Conservation (phyloP, 1,140 invertebrate species). For the Cecropterus lyciades region DNA sequence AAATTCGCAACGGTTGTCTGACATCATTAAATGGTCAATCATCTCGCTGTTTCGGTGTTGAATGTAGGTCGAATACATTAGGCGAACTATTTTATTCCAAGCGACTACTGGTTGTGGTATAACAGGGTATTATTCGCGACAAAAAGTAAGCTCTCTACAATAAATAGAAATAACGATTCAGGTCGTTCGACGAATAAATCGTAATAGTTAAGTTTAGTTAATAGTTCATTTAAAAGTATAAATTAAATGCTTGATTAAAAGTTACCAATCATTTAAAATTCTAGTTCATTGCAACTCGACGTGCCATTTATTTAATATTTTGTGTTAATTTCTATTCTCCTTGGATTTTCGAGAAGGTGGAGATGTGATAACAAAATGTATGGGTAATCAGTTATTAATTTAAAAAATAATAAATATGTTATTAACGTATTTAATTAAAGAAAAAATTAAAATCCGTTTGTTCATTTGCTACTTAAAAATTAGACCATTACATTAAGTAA, state of each 20-base stretch:
- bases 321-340: too few relatives aligned
- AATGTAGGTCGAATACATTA: conserved; percentile 75
- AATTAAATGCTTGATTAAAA: too few relatives aligned
- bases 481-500: too few relatives aligned
- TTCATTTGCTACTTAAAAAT: conserved; percentile 1
- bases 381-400: too few relatives aligned
- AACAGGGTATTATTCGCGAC: conserved; percentile 29
- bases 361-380: too few relatives aligned
- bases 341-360: too few relatives aligned
- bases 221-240: neutral
- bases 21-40: conserved; percentile 77
- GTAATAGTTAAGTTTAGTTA: neutral
- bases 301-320: neutral
- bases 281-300: neutral
- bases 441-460: neutral
- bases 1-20: conserved; percentile 67
- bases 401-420: too few relatives aligned
- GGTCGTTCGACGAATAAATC: neutral
- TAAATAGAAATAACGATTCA: conserved; percentile 4
- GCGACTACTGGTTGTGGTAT: conserved; percentile 32
- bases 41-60: conserved; percentile 62
- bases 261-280: too few relatives aligned
- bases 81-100: conserved; percentile 57
- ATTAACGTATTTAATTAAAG: too few relatives aligned
- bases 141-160: conserved; percentile 25